Base-by-base conservation (phyloP, 2,797 vertebrate species). In the Ibycter americanus region DNA sequence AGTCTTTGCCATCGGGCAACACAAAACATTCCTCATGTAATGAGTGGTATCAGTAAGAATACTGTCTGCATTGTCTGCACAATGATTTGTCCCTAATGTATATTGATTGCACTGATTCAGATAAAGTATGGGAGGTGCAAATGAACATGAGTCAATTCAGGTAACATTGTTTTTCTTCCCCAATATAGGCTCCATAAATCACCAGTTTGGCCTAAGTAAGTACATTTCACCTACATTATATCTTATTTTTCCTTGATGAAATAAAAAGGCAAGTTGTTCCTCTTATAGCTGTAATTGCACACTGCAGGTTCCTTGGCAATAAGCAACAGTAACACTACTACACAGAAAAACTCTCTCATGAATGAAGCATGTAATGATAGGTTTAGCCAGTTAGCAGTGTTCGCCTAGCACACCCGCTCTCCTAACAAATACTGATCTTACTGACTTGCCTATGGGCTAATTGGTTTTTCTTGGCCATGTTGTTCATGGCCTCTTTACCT, bases 101-200 rank as follows among this genome's bases (percentile, higher is more conserved):
- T 40, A 85, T 13, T 58, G 66, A 56, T 31, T 56, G 67, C 72
- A 44, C 20, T 31, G 44, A 80, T 70, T 52, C 83, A 92, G 80
- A 87, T 55, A 83, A 90, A 58, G 54, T 16, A 23, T 51, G 25
- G 65, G 68, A 70, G 51, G 52, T 66, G 17, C 54, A 90, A 88
- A 86, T 63, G 34, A 73, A 42, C 6, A 0, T 31, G 9, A 31
- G 40, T 42, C 62, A 81, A 46, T 89, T 82, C 68, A 88, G 83
- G 59, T 82, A 88, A 94, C 25, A 19, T 29, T 25, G 26, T 29
- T 67, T 67, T 46, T 93, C 58, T 96, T 36, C 76, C 84, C 96
- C 81, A 70, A 95, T 94, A 80, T 40, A 99, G 98, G 63, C 95
- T 98, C 93, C 97, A 96, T 65, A 99, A 98, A 96, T 98, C 98